Base-by-base conservation (phyloP, 92 coral and sea anemone genomes). In the Galaxea fascicularis region DNA sequence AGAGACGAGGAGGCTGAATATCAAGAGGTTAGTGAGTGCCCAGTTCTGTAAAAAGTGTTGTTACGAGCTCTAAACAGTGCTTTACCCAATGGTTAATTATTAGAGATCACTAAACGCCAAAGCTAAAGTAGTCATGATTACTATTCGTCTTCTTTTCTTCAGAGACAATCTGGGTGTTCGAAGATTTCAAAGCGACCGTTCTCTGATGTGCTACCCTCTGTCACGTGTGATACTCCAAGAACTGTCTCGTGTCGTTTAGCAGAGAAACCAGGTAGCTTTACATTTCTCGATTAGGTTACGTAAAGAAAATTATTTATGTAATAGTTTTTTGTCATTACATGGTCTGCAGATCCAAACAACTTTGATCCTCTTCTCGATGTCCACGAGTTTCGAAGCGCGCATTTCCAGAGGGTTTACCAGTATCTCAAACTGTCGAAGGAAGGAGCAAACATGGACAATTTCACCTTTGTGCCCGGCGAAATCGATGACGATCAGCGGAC, bases 321-420 rank as follows among this genome's bases (percentile, higher is more conserved):
- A 56, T 16, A 14, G n/a, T 45, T 45, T 5, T 56, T 20, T 56
- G 6, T 16, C 17, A 16, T 3, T 56, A 0, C 13, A 29, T 65
- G 26, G 7, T 27, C 21, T 27, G n/a, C 44, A 65, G 70, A 65
- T 65, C 44, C 70, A 28, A 65, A 65, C 10, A 31, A 65, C 15
- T 27, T 65, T 5, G 28, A 65, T 15, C 70, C 70, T 28, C 8
- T 25, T 31, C 18, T 65, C 15, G 70, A 57, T 57, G 71, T 29
- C 49, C 64, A 87, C 39, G 94, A 90, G 65, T 89, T 90, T 74
- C 87, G 53, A 29, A 93, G 94, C 79, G 88, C 82, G 11, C 95
- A 77, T n/a, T 84, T 88, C 46, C 95, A 95, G 82, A 90, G 98
- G 57, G 92, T 84, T 17, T 92, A 82, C 64, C 98, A 95, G 81